Evolutionary conservation across 2,797 vertebrate genomes (phyloP).

Genomic region (Epinephelus awoara): DNA sequence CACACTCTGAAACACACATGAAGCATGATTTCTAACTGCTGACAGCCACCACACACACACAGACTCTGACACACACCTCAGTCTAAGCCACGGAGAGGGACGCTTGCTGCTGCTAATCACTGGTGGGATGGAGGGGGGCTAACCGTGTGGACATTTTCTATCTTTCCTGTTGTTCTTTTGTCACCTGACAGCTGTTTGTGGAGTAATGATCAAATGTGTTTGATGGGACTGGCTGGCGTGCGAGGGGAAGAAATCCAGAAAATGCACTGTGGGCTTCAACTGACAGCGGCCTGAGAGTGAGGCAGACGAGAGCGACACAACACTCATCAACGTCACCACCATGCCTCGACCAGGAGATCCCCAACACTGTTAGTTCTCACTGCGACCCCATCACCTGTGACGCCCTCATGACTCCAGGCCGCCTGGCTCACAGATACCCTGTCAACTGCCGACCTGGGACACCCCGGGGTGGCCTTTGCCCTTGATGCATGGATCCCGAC

Average conservation of each 20-base stretch:
- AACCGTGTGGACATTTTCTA: slow-evolving; percentile 47
- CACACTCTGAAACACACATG: slow-evolving; percentile 61
- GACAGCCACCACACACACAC: slow-evolving; percentile 37
- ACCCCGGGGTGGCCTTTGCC: slow-evolving; percentile 60
- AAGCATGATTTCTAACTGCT: slow-evolving; percentile 63
- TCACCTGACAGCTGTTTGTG: slow-evolving; percentile 26
- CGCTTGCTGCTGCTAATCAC: slow-evolving; percentile 61
- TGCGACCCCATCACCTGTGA: slow-evolving; percentile 33
- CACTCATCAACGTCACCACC: neutral
- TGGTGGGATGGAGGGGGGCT: slow-evolving; percentile 79
- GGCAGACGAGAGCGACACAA: neutral
- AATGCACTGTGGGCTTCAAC: neutral
- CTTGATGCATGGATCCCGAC: slow-evolving; percentile 81
- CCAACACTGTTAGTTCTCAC: slow-evolving; percentile 17
- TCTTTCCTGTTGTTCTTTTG: slow-evolving; percentile 13
- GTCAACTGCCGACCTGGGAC: slow-evolving; percentile 62
- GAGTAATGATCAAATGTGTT: slow-evolving; percentile 42
- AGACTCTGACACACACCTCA: slow-evolving; percentile 38
- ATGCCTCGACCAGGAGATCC: slow-evolving; percentile 62
- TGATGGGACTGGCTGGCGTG: slow-evolving; percentile 39
- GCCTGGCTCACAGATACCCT: slow-evolving; percentile 42
- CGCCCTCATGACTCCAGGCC: slow-evolving; percentile 76
- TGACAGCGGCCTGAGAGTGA: slow-evolving; percentile 45
- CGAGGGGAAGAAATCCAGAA: slow-evolving; percentile 1
- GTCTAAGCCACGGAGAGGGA: slow-evolving; percentile 52